These are phyloP conservation scores for Agrilus mali DNA, from an alignment of 2,888 invertebrate genomes.

Conservation along the genomic window DNA sequence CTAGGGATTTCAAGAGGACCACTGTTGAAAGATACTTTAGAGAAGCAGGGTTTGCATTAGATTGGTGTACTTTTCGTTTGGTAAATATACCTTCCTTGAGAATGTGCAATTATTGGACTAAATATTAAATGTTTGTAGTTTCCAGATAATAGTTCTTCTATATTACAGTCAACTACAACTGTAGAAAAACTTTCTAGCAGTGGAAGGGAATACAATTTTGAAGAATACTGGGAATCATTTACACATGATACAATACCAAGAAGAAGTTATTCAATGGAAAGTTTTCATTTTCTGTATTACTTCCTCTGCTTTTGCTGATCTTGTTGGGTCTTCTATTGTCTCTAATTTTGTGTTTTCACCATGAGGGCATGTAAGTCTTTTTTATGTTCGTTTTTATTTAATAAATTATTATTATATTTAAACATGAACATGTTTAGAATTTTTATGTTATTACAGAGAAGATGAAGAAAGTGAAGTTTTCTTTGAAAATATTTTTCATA, in stretches of 20 bases:
- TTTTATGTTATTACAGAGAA: slow-evolving; percentile 39
- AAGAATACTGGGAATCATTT: slow-evolving; percentile 51
- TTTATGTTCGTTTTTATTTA: slow-evolving; percentile 1
- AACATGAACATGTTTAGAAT: neutral
- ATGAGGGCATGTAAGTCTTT: slow-evolving; percentile 60
- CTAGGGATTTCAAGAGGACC: slow-evolving; percentile 70
- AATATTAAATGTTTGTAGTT: slow-evolving; percentile 20
- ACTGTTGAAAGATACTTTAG: slow-evolving; percentile 75
- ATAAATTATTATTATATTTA: slow-evolving; percentile 3
- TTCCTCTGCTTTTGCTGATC: slow-evolving; percentile 55
- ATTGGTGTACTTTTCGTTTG: slow-evolving; percentile 83
- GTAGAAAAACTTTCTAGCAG: slow-evolving; percentile 27
- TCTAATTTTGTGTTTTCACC: slow-evolving; percentile 61
- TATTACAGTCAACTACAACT: slow-evolving; percentile 28
- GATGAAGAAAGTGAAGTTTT: slow-evolving; percentile 54
- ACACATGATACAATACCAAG: slow-evolving; percentile 47
- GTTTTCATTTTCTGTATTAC: slow-evolving; percentile 55
- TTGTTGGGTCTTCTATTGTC: slow-evolving; percentile 54
- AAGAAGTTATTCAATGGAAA: slow-evolving; percentile 56
- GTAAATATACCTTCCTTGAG: slow-evolving; percentile 34
- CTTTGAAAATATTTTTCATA: slow-evolving; percentile 57
- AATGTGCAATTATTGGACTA: neutral
- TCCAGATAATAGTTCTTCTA: slow-evolving; percentile 28
- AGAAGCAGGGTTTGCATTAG: slow-evolving; percentile 63
- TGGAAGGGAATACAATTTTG: slow-evolving; percentile 25